A percentile compares a stretch with the other conserved stretches of the same genome.
phyloP scores from a whole-genome alignment of 1,140 invertebrate species.

The Thaumatotibia leucotreta region DNA sequence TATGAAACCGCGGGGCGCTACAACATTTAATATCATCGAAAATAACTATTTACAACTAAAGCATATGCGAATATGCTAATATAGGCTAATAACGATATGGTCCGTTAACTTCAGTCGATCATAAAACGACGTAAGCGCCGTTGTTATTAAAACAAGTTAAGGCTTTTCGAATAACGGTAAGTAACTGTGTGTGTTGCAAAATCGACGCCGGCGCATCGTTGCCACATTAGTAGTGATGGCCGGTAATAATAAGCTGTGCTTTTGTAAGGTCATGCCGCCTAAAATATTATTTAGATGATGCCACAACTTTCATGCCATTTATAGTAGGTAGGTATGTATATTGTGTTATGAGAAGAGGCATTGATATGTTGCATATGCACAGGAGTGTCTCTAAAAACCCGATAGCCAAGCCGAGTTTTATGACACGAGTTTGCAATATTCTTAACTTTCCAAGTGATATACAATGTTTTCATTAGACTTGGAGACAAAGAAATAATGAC shows the following conservation, averaged over 20 bases:
- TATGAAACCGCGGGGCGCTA: background rate
- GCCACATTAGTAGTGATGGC: background rate
- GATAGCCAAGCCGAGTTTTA: no score
- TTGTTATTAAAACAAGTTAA: background rate
- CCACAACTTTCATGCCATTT: no score
- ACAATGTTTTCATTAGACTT: no score
- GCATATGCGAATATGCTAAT: conserved; percentile 5
- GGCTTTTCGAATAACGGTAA: background rate
- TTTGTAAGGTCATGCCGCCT: background rate
- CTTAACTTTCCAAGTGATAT: no score
- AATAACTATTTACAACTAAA: background rate
- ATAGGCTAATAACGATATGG: background rate
- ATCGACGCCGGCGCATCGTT: background rate
- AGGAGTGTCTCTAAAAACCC: no score
- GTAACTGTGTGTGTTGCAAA: background rate
- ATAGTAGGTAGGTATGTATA: no score
- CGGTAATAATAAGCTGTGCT: background rate
- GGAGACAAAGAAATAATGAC: no score
- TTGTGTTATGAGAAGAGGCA: no score
- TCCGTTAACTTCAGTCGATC: background rate
- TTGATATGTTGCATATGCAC: no score
- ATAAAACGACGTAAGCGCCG: background rate
- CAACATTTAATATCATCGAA: background rate
- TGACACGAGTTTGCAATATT: no score
- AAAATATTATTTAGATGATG: no score